Evolutionary conservation across 2,888 invertebrate genomes (phyloP), one percentile per base, ranked within the genome.

Genomic region (Eutolmus rufibarbis): DNA sequence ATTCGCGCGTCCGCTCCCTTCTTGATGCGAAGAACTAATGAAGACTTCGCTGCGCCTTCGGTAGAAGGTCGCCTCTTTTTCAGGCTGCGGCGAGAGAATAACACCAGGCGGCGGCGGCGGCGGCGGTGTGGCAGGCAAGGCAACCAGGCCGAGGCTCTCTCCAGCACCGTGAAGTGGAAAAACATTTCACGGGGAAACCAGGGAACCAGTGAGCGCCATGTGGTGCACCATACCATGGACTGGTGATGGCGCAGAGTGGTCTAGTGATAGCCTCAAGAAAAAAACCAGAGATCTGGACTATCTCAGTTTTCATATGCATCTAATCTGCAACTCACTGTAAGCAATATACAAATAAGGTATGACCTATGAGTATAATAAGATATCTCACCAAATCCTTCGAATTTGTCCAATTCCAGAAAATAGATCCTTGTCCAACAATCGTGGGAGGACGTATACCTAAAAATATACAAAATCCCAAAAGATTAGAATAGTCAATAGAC

Each of bases 11-110:
- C 88, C 81, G 85, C 19, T 81, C 87, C 74, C 51, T 46, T 86
- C 87, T 87, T 87, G 86, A 86, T 81, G 81, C 87, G 78, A 87
- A 81, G 86, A 86, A 87, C 88, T 88, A 88, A 88, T 88, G 87
- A 88, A 88, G 86, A 74, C 76, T 76, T 77, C 66, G 88, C 79
- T 78, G 56, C 46, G 82, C 86, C 82, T 77, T 77, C 57, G 84
- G 86, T 74, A 88, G 86, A 88, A 88, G 86, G 88, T 88, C 82
- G 88, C 76, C 87, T 87, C 86, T 37, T 66, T 66, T 19, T 28
- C 66, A 66, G 66, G 23, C 28, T 8, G 56, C 19, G 19, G 23
- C 66, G 4, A 66, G 66, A 66, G 57, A 57, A 57, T 12, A 57
- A 57, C 57, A 57, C 57, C n/a, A n/a, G 51, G n/a, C 51, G 46